Percentiles rank a stretch among this genome's conserved stretches.
These are phyloP conservation scores for Amblyraja radiata DNA, from an alignment of 2,797 vertebrate genomes.

Conservation along the genomic window DNA sequence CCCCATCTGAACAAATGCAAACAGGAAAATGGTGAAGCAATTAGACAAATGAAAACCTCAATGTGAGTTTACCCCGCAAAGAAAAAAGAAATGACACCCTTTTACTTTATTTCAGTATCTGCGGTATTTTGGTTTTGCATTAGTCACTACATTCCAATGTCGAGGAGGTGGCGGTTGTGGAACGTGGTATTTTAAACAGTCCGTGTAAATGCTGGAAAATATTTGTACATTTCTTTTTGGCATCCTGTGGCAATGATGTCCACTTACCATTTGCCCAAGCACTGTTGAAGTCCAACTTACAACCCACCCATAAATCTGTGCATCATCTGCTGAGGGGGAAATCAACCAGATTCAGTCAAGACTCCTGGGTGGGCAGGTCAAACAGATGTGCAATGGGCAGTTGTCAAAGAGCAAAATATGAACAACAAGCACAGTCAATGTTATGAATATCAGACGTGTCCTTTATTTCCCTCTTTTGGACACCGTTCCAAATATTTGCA, in stretches of 20 bases:
- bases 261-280: not conserved
- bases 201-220: not conserved
- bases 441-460: not conserved
- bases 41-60: not conserved
- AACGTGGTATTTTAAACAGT: not conserved
- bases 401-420: not conserved
- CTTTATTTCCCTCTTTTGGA: not conserved
- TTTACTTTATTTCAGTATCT: not conserved
- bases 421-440: not conserved
- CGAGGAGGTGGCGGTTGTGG: not conserved
- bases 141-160: not conserved
- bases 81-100: constrained; percentile 28
- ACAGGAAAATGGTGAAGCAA: not conserved
- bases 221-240: not conserved
- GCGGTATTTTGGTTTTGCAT: too few relatives aligned
- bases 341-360: not conserved
- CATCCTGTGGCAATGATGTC: not conserved
- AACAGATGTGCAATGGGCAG: too few relatives aligned
- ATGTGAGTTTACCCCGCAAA: not conserved
- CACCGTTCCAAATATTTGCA: not conserved
- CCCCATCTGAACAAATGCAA: constrained; percentile 51
- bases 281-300: not conserved
- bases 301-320: not conserved
- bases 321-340: not conserved
- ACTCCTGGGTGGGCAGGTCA: not conserved